phyloP scores from a whole-genome alignment of 2,888 invertebrate genomes.

The Caenorhabditis angaria region DNA sequence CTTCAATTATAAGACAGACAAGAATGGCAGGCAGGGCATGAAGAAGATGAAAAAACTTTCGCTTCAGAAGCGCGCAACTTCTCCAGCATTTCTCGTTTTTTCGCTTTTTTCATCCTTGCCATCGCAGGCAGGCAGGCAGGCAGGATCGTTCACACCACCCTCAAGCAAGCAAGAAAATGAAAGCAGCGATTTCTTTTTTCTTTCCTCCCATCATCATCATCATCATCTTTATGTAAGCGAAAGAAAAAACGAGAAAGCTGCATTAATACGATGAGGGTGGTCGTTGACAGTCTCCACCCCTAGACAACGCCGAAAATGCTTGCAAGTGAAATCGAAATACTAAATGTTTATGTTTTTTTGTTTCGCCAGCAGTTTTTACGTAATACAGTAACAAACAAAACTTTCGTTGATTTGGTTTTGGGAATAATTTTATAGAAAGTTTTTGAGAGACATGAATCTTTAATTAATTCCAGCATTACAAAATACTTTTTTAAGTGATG shows the following conservation, averaged over 20 bases:
- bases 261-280: slow-evolving; percentile 7
- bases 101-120: neutral
- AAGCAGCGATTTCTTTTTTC: too few species aligned
- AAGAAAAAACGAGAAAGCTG: slow-evolving; percentile 6
- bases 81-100: slow-evolving; percentile 4
- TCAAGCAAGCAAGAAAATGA: neutral
- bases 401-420: too few species aligned
- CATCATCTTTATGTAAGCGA: slow-evolving; percentile 2
- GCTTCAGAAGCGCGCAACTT: neutral
- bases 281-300: neutral
- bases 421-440: too few species aligned
- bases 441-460: too few species aligned
- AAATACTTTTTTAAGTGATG: too few species aligned
- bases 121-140: neutral
- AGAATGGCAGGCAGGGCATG: slow-evolving; percentile 11
- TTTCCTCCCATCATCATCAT: neutral
- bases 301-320: slow-evolving; percentile 2
- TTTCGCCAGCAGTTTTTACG: neutral
- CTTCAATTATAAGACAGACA: slow-evolving; percentile 23
- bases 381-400: neutral
- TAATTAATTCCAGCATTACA: too few species aligned
- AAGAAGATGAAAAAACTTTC: slow-evolving; percentile 17
- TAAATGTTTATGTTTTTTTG: neutral
- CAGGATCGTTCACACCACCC: slow-evolving; percentile 4
- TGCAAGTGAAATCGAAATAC: neutral